These are phyloP conservation scores for Melinaea menophilus DNA, from an alignment of 2,888 invertebrate species.

Conservation along the genomic window DNA sequence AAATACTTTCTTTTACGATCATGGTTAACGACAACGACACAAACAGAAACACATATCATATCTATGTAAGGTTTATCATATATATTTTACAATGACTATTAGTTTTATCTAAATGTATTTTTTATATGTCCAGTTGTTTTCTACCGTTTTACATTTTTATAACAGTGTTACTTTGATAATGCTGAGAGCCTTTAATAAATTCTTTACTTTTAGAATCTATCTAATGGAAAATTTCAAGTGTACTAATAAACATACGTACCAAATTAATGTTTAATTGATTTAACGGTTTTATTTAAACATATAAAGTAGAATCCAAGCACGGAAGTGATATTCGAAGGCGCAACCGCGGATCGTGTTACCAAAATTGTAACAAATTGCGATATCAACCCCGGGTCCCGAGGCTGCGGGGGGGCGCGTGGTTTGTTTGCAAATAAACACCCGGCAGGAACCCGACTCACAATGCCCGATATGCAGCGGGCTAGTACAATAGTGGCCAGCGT, in stretches of 20 bases:
- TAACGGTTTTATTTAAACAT: slow-evolving; percentile 3
- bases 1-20: slow-evolving; percentile 43
- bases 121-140: slow-evolving; percentile 53
- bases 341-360: slow-evolving; percentile 55
- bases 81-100: slow-evolving; percentile 55
- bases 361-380: slow-evolving; percentile 64
- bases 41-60: slow-evolving; percentile 43
- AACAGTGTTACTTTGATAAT: slow-evolving; percentile 40
- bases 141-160: slow-evolving; percentile 63
- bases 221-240: slow-evolving; percentile 39
- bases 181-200: slow-evolving; percentile 41
- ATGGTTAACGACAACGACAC: slow-evolving; percentile 36
- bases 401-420: slow-evolving; percentile 56
- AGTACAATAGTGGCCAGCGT: slow-evolving; percentile 63
- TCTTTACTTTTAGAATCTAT: slow-evolving; percentile 42
- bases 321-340: slow-evolving; percentile 28
- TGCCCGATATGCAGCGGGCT: slow-evolving; percentile 39
- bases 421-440: slow-evolving; percentile 77
- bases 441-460: slow-evolving; percentile 53
- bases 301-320: slow-evolving; percentile 7
- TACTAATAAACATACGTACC: slow-evolving; percentile 15
- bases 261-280: background rate
- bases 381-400: slow-evolving; percentile 43
- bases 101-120: slow-evolving; percentile 60
- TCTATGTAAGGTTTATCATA: slow-evolving; percentile 46